These are phyloP conservation scores for Enteromius fasciolatus DNA, from an alignment of 2,797 vertebrate species.

Conservation along the genomic window DNA sequence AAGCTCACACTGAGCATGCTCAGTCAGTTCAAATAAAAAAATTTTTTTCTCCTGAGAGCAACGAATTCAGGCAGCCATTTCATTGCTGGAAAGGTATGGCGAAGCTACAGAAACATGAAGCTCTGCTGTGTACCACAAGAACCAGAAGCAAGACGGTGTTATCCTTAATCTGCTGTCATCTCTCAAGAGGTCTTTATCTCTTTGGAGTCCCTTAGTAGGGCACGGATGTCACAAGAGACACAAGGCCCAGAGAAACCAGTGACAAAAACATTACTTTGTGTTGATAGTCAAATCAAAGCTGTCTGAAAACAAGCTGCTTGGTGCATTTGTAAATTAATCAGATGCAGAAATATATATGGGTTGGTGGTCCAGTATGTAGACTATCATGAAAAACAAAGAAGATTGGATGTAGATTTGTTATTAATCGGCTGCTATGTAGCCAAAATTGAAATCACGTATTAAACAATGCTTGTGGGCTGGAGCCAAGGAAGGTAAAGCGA, in stretches of 20 bases:
- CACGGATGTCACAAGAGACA: constrained; percentile 38
- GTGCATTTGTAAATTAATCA: not conserved
- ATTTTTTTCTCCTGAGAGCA: constrained; percentile 67
- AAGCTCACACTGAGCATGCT: constrained; percentile 79
- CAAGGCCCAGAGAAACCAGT: constrained; percentile 30
- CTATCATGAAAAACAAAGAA: constrained; percentile 21
- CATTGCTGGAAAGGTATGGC: constrained; percentile 42
- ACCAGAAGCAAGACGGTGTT: constrained; percentile 29
- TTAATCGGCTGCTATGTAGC: not conserved
- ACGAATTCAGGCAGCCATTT: constrained; percentile 57
- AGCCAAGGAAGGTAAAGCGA: not conserved
- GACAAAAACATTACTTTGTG: not conserved
- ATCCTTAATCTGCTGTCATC: constrained; percentile 48
- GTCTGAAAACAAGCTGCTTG: not conserved
- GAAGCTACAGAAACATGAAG: constrained; percentile 23
- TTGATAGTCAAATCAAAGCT: constrained; percentile 12
- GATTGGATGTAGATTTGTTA: not conserved
- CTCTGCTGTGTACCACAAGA: constrained; percentile 22
- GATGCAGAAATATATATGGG: not conserved
- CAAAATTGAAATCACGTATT: not conserved
- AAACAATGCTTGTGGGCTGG: not conserved
- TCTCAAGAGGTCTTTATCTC: constrained; percentile 53
- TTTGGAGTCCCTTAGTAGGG: constrained; percentile 33
- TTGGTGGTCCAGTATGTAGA: not conserved
- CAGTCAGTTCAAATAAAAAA: constrained; percentile 69